Conservation (phyloP, 2,888 invertebrate genomes). For the Habroteleia sp. region DNA sequence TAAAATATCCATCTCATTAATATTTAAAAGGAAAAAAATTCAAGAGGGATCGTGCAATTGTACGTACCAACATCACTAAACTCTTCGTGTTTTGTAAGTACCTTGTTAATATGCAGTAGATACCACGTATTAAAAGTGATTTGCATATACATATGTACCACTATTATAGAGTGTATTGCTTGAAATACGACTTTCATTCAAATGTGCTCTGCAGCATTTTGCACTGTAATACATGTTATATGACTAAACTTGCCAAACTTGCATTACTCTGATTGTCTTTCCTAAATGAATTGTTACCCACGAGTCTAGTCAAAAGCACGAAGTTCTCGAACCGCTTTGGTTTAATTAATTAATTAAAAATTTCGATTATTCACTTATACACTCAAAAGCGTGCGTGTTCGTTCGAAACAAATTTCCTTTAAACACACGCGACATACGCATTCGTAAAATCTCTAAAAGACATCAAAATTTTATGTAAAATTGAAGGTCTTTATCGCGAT, state of each 20-base stretch:
- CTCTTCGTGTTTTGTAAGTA: constrained; percentile 25
- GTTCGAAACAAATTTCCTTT: too few species aligned
- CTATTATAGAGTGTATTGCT: constrained; percentile 10
- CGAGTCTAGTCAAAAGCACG: too few species aligned
- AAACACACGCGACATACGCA: too few species aligned
- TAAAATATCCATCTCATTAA: constrained; percentile 4
- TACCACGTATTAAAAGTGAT: constrained; percentile 50
- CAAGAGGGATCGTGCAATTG: constrained; percentile 1
- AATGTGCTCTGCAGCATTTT: constrained; percentile 41
- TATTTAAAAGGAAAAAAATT: constrained; percentile 15
- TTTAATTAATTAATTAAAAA: too few species aligned
- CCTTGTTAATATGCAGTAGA: constrained; percentile 54
- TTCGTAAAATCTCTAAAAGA: constrained; percentile 20
- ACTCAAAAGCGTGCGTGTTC: too few species aligned
- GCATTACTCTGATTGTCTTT: constrained; percentile 9
- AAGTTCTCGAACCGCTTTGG: too few species aligned
- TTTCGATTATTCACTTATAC: too few species aligned
- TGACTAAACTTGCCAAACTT: background rate
- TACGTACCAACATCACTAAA: constrained; percentile 20
- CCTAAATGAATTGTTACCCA: too few species aligned
- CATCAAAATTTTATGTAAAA: constrained; percentile 20
- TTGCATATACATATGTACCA: constrained; percentile 40
- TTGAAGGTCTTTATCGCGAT: constrained; percentile 23
- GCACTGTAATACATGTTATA: constrained; percentile 18
- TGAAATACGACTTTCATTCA: constrained; percentile 43